Evolutionary conservation across 2,113 vertebrate species (phyloP).

Genomic region (Ifrita kowaldi): DNA sequence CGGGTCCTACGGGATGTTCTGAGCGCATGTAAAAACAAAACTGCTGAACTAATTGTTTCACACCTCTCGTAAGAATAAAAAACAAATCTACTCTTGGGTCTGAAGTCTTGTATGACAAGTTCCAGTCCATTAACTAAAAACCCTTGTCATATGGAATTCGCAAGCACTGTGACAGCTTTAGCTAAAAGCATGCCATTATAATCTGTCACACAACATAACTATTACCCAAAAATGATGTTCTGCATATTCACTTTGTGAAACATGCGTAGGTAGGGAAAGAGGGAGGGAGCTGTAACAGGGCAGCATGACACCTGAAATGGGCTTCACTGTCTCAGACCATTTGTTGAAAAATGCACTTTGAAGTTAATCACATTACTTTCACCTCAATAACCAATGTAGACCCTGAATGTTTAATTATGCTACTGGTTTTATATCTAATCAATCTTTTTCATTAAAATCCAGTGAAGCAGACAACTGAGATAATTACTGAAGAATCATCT

Average conservation of each 20-base stretch:
- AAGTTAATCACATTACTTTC: conserved; percentile 76
- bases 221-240: not conserved
- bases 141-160: not conserved
- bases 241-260: not conserved
- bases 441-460: conserved; percentile 87
- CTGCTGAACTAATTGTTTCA: conserved; percentile 5
- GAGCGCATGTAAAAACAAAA: not conserved
- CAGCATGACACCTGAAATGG: not conserved
- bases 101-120: conserved; percentile 21
- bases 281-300: not conserved
- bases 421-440: conserved; percentile 81
- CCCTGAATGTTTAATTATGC: conserved; percentile 82
- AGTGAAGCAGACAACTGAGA: conserved; percentile 84
- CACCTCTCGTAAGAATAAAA: not conserved
- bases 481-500: conserved; percentile 88
- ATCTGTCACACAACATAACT: not conserved
- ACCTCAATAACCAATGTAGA: conserved; percentile 70
- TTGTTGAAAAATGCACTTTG: conserved; percentile 58
- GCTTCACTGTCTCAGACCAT: conserved; percentile 10
- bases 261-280: not conserved
- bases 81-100: not conserved
- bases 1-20: not conserved
- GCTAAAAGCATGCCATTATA: not conserved
- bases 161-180: not conserved
- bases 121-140: conserved; percentile 26